Base-by-base conservation (phyloP, 1,140 invertebrate species). In the Drosophila seguyi region DNA sequence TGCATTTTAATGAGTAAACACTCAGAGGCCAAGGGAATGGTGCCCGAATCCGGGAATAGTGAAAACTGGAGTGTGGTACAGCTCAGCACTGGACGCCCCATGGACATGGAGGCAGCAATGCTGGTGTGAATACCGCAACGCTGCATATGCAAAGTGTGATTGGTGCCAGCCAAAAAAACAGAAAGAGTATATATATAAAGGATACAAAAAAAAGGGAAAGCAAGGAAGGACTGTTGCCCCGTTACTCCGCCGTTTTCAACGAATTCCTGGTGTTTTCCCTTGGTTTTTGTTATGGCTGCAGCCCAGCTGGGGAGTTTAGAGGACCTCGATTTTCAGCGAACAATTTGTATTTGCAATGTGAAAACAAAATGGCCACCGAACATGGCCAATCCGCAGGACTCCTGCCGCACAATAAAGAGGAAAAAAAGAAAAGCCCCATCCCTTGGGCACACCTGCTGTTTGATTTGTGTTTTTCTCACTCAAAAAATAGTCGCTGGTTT, bases 1-100 rank as follows among this genome's bases (percentile, higher is more conserved):
- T 87, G 84, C 84, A 87, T 87, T 87, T 87, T 87, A 87, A 87
- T 87, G 84, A 88, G 84, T 84, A 79, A 87, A 84, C 66, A 78
- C 56, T 22, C 34, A 38, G 31, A 38, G 34, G 52, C 34, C 52
- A 11, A n/a, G 52, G 52, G 52, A 55, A 53, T 22, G 50, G 31
- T 5, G 20, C 31, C 31, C 31, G 13, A 6, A 11, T 38, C 34
- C 52, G 4, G 52, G 52, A 55, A 38, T 38, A 55, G 63, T 50
- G 61, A 14, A 14, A 25, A 16, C 22, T n/a, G 18, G 29, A 16
- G 6, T 13, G 13, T n/a, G n/a, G n/a, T n/a, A n/a, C n/a, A 34
- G 48, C 18, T 18, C n/a, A 20, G 48, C n/a, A 41, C 45, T 45
- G 60, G 47, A 31, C 60, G 34, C 53, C 73, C 74, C 62, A 20